These are phyloP conservation scores for Parnassius apollo DNA, from an alignment of 2,888 invertebrate species.

Conservation along the genomic window DNA sequence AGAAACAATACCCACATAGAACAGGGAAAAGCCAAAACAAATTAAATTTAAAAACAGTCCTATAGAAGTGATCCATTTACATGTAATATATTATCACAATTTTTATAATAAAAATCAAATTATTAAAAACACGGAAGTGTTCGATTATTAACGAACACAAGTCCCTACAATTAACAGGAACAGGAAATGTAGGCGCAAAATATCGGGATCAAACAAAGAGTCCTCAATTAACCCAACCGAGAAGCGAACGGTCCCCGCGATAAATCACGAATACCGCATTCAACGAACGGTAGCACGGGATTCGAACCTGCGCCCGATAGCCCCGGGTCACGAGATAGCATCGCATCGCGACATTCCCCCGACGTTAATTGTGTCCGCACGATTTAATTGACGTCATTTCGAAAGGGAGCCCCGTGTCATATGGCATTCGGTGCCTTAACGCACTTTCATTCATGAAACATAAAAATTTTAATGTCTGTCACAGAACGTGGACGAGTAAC, in stretches of 20 bases:
- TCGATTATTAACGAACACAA: no score
- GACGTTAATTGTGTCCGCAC: slow-evolving; percentile 65
- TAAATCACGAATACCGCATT: slow-evolving; percentile 60
- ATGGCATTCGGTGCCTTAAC: not conserved
- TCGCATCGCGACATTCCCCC: slow-evolving; percentile 64
- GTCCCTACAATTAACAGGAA: slow-evolving; percentile 17
- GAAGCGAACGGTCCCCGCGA: slow-evolving; percentile 52
- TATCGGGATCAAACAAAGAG: slow-evolving; percentile 39
- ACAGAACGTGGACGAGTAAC: not conserved
- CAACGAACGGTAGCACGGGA: slow-evolving; percentile 61
- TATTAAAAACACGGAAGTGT: no score
- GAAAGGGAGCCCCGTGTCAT: slow-evolving; percentile 20
- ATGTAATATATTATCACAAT: no score
- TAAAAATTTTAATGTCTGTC: not conserved
- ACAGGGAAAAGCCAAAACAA: no score
- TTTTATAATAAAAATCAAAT: no score
- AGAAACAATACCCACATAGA: no score
- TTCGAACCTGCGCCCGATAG: slow-evolving; percentile 68
- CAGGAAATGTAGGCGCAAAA: slow-evolving; percentile 24
- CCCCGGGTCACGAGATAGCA: slow-evolving; percentile 71
- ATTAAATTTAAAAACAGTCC: no score
- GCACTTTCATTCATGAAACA: not conserved
- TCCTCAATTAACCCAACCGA: slow-evolving; percentile 68
- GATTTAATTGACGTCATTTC: slow-evolving; percentile 65
- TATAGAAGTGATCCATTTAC: no score